phyloP scores from a whole-genome alignment of 2,888 invertebrate species.

The Brenthis hecate region DNA sequence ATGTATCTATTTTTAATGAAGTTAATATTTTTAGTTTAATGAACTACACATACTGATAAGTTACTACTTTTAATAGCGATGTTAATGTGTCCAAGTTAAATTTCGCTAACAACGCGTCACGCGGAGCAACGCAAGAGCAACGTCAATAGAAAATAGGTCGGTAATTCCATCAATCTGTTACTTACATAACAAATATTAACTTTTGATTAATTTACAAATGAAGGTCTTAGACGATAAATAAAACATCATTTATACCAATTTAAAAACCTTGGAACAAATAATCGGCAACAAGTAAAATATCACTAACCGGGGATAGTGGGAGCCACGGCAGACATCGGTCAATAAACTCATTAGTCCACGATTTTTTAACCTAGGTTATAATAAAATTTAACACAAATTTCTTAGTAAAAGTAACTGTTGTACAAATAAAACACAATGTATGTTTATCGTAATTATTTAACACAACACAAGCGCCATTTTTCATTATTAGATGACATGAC shows the following conservation, averaged over 20 bases:
- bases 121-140: slow-evolving; percentile 58
- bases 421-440: slow-evolving; percentile 52
- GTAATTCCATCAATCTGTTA: slow-evolving; percentile 33
- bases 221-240: not conserved
- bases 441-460: slow-evolving; percentile 70
- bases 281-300: slow-evolving; percentile 46
- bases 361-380: slow-evolving; percentile 45
- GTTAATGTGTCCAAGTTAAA: slow-evolving; percentile 25
- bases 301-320: slow-evolving; percentile 80
- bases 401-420: slow-evolving; percentile 45
- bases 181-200: slow-evolving; percentile 4
- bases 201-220: not conserved
- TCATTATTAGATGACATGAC: slow-evolving; percentile 46
- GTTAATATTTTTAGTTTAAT: not conserved
- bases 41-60: not conserved
- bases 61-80: slow-evolving; percentile 4
- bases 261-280: slow-evolving; percentile 29
- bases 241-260: not conserved
- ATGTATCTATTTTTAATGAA: no score
- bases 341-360: slow-evolving; percentile 79
- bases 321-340: slow-evolving; percentile 82
- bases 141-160: slow-evolving; percentile 77
- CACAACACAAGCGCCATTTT: slow-evolving; percentile 79
- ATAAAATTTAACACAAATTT: slow-evolving; percentile 43
- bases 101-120: slow-evolving; percentile 66